These are phyloP conservation scores for Caenorhabditis plicata DNA, from an alignment of 2,888 invertebrate genomes.

Conservation along the genomic window DNA sequence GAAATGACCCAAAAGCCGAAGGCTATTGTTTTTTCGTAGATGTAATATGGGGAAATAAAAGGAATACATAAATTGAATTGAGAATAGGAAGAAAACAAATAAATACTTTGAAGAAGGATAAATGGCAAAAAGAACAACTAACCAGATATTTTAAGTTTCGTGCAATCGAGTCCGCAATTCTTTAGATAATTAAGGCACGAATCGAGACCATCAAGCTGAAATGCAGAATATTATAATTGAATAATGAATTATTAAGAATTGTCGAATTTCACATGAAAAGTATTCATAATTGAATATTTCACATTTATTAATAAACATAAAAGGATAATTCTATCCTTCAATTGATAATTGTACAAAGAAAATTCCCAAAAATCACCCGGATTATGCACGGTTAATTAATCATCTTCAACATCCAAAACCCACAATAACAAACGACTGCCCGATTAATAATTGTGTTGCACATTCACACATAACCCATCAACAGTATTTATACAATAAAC, in stretches of 20 bases:
- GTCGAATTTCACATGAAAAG: background rate
- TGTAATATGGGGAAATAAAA: background rate
- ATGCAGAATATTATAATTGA: too few species aligned
- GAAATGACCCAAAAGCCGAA: too few species aligned
- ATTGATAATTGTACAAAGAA: background rate
- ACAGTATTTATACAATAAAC: slow-evolving; percentile 2
- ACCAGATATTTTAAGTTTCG: slow-evolving; percentile 48
- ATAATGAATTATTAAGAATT: too few species aligned
- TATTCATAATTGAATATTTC: background rate
- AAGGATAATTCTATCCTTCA: too few species aligned
- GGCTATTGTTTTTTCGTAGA: too few species aligned
- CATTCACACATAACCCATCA: background rate
- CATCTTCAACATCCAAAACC: background rate
- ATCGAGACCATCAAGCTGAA: slow-evolving; percentile 41
- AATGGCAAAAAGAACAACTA: slow-evolving; percentile 17
- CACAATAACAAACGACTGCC: background rate
- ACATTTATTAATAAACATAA: too few species aligned
- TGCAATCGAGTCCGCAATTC: slow-evolving; percentile 49
- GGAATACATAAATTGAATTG: background rate
- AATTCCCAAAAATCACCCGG: background rate
- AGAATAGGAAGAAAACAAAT: background rate
- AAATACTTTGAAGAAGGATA: background rate
- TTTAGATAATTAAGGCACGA: slow-evolving; percentile 49
- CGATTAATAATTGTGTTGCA: background rate
- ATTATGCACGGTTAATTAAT: background rate